Percentiles rank a stretch among this genome's conserved stretches.
phyloP scores from a whole-genome alignment of 1,140 invertebrate genomes.

The Drosophila mojavensis region DNA sequence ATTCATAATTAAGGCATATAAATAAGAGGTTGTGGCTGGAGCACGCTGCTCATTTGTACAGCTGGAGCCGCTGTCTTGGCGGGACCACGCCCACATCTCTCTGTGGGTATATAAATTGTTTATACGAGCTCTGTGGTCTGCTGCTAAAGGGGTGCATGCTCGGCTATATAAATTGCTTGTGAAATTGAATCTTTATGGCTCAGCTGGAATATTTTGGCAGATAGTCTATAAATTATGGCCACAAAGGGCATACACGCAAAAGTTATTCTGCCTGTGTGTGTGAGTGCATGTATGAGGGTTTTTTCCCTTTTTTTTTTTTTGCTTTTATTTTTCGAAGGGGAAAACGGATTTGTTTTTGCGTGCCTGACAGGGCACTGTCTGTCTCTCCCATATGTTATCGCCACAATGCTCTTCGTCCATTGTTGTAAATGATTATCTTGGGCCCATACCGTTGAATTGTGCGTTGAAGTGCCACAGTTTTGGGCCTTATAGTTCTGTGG shows the following conservation, averaged over 20 bases:
- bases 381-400: conserved; percentile 46
- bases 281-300: background rate
- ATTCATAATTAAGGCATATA: conserved; percentile 57
- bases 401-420: conserved; percentile 37
- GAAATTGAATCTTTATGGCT: conserved; percentile 83
- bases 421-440: conserved; percentile 76
- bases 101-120: conserved; percentile 51
- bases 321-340: conserved; percentile 16
- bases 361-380: conserved; percentile 27
- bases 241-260: conserved; percentile 77
- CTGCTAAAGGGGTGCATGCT: conserved; percentile 52
- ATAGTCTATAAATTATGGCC: conserved; percentile 83
- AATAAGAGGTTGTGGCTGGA: conserved; percentile 63
- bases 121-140: conserved; percentile 29
- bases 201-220: conserved; percentile 83
- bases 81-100: conserved; percentile 30
- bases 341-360: conserved; percentile 19
- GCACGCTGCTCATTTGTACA: conserved; percentile 69
- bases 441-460: conserved; percentile 58
- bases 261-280: conserved; percentile 51
- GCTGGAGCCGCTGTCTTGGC: background rate
- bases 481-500: conserved; percentile 58
- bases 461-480: conserved; percentile 67
- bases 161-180: conserved; percentile 79
- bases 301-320: conserved; percentile 20